Conservation (phyloP, 2,113 vertebrate genomes). For the Callipepla californica region DNA sequence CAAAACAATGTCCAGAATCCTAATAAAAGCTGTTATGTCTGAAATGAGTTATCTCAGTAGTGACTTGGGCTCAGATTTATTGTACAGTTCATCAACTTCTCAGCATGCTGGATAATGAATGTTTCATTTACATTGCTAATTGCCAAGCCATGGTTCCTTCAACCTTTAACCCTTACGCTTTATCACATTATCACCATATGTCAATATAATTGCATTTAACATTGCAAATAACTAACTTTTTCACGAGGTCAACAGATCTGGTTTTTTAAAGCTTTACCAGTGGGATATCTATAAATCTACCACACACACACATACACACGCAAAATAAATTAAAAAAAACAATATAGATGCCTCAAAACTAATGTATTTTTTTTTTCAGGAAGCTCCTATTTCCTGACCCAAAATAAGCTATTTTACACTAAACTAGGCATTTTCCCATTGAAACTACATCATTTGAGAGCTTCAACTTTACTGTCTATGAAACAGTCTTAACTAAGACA, state of each 20-base stretch:
- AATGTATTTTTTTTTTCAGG: not conserved
- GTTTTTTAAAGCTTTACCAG: conserved; percentile 53
- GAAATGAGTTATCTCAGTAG: conserved; percentile 90
- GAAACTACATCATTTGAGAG: not conserved
- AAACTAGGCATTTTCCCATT: not conserved
- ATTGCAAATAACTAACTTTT: conserved; percentile 81
- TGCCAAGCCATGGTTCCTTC: conserved; percentile 86
- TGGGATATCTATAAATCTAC: conserved; percentile 9
- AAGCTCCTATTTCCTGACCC: not conserved
- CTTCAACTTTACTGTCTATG: not conserved
- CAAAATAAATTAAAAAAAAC: not conserved
- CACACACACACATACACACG: not conserved
- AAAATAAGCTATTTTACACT: not conserved
- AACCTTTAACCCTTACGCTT: conserved; percentile 87
- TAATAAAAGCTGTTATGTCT: conserved; percentile 85
- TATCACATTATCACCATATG: conserved; percentile 86
- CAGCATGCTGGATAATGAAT: conserved; percentile 95
- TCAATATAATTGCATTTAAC: conserved; percentile 86
- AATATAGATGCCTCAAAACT: not conserved
- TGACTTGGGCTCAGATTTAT: conserved; percentile 93
- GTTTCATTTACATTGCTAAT: conserved; percentile 95
- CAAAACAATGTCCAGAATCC: conserved; percentile 76
- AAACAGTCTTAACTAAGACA: not conserved
- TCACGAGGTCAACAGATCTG: conserved; percentile 59
- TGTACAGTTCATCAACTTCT: conserved; percentile 99